Evolutionary conservation across 2,797 vertebrate species (phyloP).

Genomic region (Mus caroli): DNA sequence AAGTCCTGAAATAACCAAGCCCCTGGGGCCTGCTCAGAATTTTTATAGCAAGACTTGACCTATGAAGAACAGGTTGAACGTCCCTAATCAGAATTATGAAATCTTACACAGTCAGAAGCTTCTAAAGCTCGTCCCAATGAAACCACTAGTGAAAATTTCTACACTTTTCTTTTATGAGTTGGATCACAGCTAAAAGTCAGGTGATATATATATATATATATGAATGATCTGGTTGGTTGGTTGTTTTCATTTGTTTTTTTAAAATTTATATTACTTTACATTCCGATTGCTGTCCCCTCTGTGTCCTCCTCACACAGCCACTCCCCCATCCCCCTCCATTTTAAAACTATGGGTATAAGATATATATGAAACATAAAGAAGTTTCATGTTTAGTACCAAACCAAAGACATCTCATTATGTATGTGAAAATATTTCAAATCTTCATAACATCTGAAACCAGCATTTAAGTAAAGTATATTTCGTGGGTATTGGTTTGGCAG

Average conservation of each 20-base stretch:
- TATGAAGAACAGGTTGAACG: background rate
- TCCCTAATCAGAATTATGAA: background rate
- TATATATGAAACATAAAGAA: background rate
- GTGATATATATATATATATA: too few relatives aligned
- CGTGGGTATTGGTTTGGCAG: background rate
- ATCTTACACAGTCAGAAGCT: background rate
- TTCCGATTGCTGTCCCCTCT: background rate
- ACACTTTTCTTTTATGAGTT: background rate
- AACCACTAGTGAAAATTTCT: background rate
- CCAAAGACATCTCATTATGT: background rate
- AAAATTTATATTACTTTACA: background rate
- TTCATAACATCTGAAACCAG: background rate
- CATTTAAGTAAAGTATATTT: background rate
- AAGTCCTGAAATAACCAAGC: constrained; percentile 54
- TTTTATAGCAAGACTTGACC: background rate
- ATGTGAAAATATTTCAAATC: background rate
- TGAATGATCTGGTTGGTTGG: background rate
- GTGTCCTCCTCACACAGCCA: too few relatives aligned
- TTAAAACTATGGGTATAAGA: background rate
- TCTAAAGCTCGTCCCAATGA: background rate
- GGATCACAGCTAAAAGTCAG: background rate
- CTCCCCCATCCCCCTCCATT: too few relatives aligned
- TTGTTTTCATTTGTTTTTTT: background rate
- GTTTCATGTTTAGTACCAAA: background rate
- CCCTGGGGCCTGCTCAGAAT: background rate